A percentile compares a stretch with the other conserved stretches of the same genome.
Conservation (phyloP, 1,140 invertebrate genomes). For the Aphaenogaster rudis region DNA sequence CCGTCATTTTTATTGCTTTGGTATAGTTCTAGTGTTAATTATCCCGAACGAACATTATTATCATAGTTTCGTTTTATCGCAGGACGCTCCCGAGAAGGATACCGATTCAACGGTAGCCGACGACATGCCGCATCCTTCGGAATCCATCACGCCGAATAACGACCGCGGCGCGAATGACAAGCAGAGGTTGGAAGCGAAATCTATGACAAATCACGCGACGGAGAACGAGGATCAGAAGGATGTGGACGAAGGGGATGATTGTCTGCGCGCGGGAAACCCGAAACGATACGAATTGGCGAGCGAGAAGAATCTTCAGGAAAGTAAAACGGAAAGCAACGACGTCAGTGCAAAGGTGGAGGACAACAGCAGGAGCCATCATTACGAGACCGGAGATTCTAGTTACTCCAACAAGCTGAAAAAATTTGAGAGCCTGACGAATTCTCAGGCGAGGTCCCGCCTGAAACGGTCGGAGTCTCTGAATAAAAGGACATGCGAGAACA, state of each 20-base stretch:
- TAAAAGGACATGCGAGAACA: slow-evolving; percentile 85
- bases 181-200: slow-evolving; percentile 62
- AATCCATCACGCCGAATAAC: slow-evolving; percentile 79
- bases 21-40: background rate
- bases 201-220: slow-evolving; percentile 51
- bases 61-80: slow-evolving; percentile 22
- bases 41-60: background rate
- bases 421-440: slow-evolving; percentile 83
- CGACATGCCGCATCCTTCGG: slow-evolving; percentile 2
- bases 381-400: slow-evolving; percentile 74
- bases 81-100: slow-evolving; percentile 82
- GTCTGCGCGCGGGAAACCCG: background rate
- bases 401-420: slow-evolving; percentile 86
- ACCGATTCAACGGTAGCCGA: slow-evolving; percentile 75
- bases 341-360: slow-evolving; percentile 27
- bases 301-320: slow-evolving; percentile 25
- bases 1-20: no score
- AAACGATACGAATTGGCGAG: slow-evolving; percentile 25
- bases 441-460: slow-evolving; percentile 84
- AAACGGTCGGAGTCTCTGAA: slow-evolving; percentile 89
- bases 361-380: slow-evolving; percentile 40
- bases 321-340: background rate
- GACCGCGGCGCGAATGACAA: slow-evolving; percentile 76
- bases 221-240: slow-evolving; percentile 76
- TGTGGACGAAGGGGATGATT: slow-evolving; percentile 38